These are phyloP conservation scores for Epistrophe eligans DNA, from an alignment of 2,888 invertebrate genomes.

Conservation along the genomic window DNA sequence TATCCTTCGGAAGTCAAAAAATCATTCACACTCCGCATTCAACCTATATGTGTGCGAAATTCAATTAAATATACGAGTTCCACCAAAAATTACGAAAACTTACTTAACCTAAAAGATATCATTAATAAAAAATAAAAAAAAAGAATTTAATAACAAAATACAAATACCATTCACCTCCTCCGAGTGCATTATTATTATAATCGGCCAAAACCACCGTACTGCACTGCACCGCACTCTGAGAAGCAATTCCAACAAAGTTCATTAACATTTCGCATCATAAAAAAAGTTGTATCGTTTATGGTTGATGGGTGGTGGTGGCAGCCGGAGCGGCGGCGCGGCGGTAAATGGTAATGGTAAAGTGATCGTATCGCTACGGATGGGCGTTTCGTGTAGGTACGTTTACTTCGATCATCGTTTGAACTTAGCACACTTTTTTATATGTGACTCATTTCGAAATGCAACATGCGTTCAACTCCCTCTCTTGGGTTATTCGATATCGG, in stretches of 20 bases:
- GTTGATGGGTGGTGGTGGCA: neutral
- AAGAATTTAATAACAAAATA: conserved; percentile 41
- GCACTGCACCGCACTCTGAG: neutral
- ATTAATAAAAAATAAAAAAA: conserved; percentile 21
- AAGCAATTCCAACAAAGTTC: conserved; percentile 61
- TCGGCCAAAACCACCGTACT: conserved; percentile 32
- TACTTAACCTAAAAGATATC: conserved; percentile 32
- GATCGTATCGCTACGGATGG: conserved; percentile 15
- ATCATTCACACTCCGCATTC: neutral
- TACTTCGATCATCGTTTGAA: conserved; percentile 56
- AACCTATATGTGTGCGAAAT: neutral
- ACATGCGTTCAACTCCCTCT: conserved; percentile 26
- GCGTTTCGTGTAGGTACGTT: neutral
- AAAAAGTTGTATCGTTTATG: conserved; percentile 9
- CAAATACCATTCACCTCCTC: conserved; percentile 59
- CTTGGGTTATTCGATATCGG: neutral
- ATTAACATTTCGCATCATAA: conserved; percentile 67
- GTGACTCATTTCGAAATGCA: conserved; percentile 69
- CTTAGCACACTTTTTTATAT: conserved; percentile 69
- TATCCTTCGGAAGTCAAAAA: neutral
- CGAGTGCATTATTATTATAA: conserved; percentile 41
- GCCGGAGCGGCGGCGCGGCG: neutral
- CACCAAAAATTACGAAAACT: conserved; percentile 43
- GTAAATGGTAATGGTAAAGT: neutral
- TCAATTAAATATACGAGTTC: conserved; percentile 4